These are phyloP conservation scores for Lynx canadensis DNA, from an alignment of 2,113 vertebrate species.

Conservation along the genomic window DNA sequence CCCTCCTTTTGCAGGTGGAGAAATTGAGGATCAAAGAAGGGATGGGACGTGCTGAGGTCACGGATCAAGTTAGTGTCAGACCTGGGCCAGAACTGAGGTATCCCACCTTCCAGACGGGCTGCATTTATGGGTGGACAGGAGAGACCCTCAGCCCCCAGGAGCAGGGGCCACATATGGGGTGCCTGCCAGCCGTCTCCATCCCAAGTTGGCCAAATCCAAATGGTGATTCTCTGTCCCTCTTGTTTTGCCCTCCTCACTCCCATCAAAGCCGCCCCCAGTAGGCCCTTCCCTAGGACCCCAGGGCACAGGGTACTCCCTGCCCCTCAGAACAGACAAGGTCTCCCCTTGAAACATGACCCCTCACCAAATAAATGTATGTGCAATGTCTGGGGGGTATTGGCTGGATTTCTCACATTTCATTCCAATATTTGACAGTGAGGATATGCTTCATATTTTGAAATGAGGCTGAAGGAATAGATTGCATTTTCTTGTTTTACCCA, in stretches of 20 bases:
- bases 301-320: background rate
- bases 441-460: background rate
- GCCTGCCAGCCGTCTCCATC: background rate
- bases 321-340: background rate
- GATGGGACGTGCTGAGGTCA: background rate
- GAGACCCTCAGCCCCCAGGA: background rate
- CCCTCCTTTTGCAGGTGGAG: background rate
- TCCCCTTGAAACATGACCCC: background rate
- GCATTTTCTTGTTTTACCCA: constrained; percentile 14
- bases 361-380: background rate
- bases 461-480: background rate
- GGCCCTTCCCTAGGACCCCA: background rate
- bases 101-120: background rate
- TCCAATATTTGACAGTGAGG: background rate
- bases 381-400: background rate
- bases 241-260: background rate
- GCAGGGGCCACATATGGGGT: background rate
- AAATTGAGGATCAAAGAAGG: background rate
- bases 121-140: background rate
- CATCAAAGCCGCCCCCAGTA: background rate
- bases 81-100: background rate
- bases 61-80: background rate
- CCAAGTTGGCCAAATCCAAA: no score
- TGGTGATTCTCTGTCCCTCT: background rate
- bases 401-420: background rate